phyloP scores from a whole-genome alignment of 2,113 vertebrate genomes.

The Hydropotes inermis region DNA sequence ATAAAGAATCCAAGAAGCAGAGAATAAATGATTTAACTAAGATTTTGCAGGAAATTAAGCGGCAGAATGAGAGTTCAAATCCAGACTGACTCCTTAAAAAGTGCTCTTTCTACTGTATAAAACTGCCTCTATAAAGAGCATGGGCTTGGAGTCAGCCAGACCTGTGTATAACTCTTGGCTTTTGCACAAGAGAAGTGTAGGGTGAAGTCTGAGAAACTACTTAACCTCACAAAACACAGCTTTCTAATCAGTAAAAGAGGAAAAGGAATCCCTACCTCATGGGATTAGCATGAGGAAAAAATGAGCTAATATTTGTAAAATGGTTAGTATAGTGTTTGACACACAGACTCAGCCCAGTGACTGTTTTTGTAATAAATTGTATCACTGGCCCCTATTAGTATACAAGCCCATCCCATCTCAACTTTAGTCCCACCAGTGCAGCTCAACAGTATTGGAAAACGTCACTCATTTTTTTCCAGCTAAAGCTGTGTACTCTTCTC shows the following conservation, averaged over 20 bases:
- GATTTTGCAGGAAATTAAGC: not conserved
- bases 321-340: not conserved
- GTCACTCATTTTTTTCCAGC: not conserved
- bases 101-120: not conserved
- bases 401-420: not conserved
- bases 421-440: not conserved
- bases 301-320: constrained; percentile 42
- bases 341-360: not conserved
- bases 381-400: not conserved
- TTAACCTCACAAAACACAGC: not conserved
- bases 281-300: constrained; percentile 15
- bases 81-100: not conserved
- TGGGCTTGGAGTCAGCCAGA: not conserved
- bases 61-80: not conserved
- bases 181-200: not conserved
- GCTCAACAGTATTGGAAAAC: not conserved
- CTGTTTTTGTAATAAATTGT: not conserved
- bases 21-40: not conserved
- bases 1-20: not conserved
- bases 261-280: not conserved
- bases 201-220: constrained; percentile 7
- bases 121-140: not conserved
- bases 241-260: not conserved
- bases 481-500: not conserved
- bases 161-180: not conserved